Base-by-base conservation (phyloP, 2,888 invertebrate species). In the Clusia tigrina region DNA sequence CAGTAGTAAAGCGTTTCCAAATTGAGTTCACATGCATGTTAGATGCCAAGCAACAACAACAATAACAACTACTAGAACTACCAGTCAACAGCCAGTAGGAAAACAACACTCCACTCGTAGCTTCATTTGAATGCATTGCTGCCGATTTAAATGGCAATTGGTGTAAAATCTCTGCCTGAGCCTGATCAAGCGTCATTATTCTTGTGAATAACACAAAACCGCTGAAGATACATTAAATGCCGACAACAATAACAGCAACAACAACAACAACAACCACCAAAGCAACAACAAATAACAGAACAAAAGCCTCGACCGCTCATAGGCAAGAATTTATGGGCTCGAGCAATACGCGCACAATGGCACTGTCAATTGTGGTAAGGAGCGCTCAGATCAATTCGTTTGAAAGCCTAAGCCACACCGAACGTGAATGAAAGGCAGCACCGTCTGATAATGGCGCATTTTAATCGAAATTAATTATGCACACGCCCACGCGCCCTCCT, bases 391-490 rank as follows among this genome's bases (percentile, higher is more conserved):
- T 42, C 12, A 6, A 42, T 42, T 3, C 42, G n/a, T 42, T 12
- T n/a, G n/a, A n/a, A 17, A 42, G 42, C 42, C 42, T 17, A 12
- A 42, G 42, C 42, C 12, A n/a, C 9, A 42, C n/a, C 42, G 42
- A 42, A n/a, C 42, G 42, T 3, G 32, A 17, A n/a, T 15, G 42
- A 42, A 42, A n/a, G n/a, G 42, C 9, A 17, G 42, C 42, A n/a
- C 10, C 42, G 9, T 17, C n/a, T n/a, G 10, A 42, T n/a, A 42
- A n/a, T 42, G 32, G 32, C 6, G 3, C 9, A 42, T 42, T 5
- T 42, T 42, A 42, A 42, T 42, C 15, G 42, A 42, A 42, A 42
- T 42, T 42, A 42, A 42, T 15, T 42, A 42, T n/a, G 3, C 42
- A n/a, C n/a, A 42, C 42, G n/a, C 3, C 9, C 42, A 42, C 42